Conservation (phyloP, 2,888 invertebrate genomes). For the Eristalis tenax region DNA sequence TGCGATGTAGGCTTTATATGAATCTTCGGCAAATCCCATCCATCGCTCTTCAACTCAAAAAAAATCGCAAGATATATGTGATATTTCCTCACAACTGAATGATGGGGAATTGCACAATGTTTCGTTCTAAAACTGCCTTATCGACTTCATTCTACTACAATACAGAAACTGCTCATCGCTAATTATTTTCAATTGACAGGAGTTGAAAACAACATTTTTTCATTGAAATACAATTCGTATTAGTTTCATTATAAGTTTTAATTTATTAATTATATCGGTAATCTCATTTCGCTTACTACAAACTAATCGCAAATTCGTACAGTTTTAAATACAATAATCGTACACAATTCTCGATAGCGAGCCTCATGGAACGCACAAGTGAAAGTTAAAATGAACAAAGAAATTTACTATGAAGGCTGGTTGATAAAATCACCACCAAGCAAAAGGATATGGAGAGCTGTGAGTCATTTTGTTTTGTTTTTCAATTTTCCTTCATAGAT, state of each 20-base stretch:
- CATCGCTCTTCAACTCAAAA: too few relatives aligned
- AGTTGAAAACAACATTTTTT: slow-evolving; percentile 50
- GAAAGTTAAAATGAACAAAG: slow-evolving; percentile 82
- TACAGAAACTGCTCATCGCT: slow-evolving; percentile 30
- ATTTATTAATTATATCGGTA: slow-evolving; percentile 12
- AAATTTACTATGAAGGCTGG: slow-evolving; percentile 95
- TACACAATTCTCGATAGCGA: not conserved
- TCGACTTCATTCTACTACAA: slow-evolving; percentile 29
- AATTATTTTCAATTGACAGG: slow-evolving; percentile 47
- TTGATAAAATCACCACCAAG: slow-evolving; percentile 97
- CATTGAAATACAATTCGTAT: slow-evolving; percentile 30
- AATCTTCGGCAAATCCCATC: too few relatives aligned
- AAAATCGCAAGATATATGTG: too few relatives aligned
- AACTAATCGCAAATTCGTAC: not conserved
- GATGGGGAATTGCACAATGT: too few relatives aligned
- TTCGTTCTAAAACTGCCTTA: not conserved
- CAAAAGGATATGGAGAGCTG: slow-evolving; percentile 95
- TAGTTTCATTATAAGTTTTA: slow-evolving; percentile 38
- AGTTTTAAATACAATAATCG: not conserved
- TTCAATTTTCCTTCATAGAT: not conserved
- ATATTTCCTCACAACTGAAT: too few relatives aligned
- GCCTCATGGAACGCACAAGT: slow-evolving; percentile 7
- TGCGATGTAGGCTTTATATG: too few relatives aligned
- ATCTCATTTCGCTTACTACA: not conserved
- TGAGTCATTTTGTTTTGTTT: slow-evolving; percentile 83